phyloP scores from a whole-genome alignment of 2,888 invertebrate genomes.

The Agonopterix subpropinquella region DNA sequence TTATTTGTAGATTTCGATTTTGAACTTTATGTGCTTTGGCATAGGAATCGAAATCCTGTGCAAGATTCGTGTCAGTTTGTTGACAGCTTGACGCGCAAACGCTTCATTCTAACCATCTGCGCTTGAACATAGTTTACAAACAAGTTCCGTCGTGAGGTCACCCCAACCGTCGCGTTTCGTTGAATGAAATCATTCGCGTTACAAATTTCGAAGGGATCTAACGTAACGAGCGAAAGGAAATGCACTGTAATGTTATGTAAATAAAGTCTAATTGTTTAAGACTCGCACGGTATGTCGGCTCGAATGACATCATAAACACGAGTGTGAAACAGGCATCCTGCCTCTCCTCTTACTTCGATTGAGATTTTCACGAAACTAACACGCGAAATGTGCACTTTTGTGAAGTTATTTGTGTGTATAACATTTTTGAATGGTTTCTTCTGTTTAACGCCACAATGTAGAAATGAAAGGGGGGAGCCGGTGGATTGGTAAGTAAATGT shows the following conservation, averaged over 20 bases:
- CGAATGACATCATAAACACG: constrained; percentile 44
- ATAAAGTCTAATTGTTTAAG: constrained; percentile 51
- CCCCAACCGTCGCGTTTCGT: background rate
- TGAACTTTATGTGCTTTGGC: too few species aligned
- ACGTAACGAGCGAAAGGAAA: constrained; percentile 24
- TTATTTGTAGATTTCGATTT: too few species aligned
- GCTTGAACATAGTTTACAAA: background rate
- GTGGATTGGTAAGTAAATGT: constrained; percentile 80
- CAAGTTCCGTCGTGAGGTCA: constrained; percentile 1
- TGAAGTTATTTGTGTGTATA: constrained; percentile 29
- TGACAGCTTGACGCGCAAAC: background rate
- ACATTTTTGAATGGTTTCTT: constrained; percentile 33
- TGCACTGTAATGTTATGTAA: constrained; percentile 35
- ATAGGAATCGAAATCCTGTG: too few species aligned
- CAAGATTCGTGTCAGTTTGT: too few species aligned
- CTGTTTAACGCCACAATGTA: constrained; percentile 59
- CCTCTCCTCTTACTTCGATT: constrained; percentile 38
- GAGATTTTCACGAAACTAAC: constrained; percentile 25
- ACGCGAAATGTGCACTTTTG: constrained; percentile 37
- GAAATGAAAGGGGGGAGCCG: constrained; percentile 78
- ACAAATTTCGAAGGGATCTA: background rate
- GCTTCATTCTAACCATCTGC: background rate
- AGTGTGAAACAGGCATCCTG: constrained; percentile 42
- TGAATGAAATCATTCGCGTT: background rate
- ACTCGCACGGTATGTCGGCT: constrained; percentile 26